A percentile compares a stretch with the other conserved stretches of the same genome.
Conservation (phyloP, 2,797 vertebrate species). For the Sarcophilus harrisii region DNA sequence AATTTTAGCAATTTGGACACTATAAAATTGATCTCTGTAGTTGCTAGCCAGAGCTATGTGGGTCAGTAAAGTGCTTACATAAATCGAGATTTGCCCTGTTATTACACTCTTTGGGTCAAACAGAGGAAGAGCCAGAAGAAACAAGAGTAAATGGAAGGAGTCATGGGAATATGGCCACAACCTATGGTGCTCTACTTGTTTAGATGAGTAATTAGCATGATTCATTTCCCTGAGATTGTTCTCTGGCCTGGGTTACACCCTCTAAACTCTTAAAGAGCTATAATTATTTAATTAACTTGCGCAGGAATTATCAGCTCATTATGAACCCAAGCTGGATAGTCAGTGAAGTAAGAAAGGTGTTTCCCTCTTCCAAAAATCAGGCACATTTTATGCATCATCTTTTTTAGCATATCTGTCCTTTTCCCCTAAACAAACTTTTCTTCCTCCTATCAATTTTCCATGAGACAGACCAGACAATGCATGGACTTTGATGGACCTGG, state of each 20-base stretch:
- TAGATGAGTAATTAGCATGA: slow-evolving; percentile 1
- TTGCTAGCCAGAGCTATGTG: not conserved
- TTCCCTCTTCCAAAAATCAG: slow-evolving; percentile 44
- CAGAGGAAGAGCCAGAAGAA: not conserved
- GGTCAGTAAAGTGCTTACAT: not conserved
- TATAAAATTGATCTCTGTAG: not conserved
- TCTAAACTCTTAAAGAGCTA: not conserved
- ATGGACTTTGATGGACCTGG: not conserved
- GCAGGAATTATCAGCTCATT: not conserved
- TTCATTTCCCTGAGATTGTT: slow-evolving; percentile 8
- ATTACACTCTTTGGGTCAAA: not conserved
- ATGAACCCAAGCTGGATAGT: not conserved
- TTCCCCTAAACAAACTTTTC: not conserved
- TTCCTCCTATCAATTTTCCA: not conserved
- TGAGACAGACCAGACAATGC: not conserved
- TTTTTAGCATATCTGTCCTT: not conserved
- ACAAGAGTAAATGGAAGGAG: not conserved
- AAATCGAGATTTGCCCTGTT: not conserved
- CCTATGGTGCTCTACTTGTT: not conserved
- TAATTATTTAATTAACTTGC: not conserved
- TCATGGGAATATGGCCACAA: not conserved
- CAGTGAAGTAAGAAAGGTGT: not conserved
- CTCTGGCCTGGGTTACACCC: not conserved
- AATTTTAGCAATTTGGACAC: not conserved
- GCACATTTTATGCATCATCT: slow-evolving; percentile 11